Conservation (phyloP, 2,797 vertebrate species). For the Mallotus villosus region DNA sequence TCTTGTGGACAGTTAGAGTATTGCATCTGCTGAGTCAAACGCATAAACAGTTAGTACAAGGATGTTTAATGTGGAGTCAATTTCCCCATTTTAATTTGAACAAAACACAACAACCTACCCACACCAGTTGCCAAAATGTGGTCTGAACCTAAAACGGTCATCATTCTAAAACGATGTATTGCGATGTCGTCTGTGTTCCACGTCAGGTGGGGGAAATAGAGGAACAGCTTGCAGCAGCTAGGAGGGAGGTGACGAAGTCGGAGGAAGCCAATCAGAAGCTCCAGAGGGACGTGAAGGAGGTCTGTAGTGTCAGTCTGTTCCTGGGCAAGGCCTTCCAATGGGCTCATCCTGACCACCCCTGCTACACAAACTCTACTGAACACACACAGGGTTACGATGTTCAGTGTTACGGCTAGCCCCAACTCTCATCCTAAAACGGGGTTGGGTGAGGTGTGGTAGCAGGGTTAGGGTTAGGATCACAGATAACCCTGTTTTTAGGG, state of each 20-base stretch:
- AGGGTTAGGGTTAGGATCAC: too few relatives aligned
- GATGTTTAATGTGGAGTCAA: neutral
- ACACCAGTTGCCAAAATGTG: too few relatives aligned
- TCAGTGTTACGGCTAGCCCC: too few relatives aligned
- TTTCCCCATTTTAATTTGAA: neutral
- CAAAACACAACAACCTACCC: too few relatives aligned
- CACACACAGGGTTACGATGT: too few relatives aligned
- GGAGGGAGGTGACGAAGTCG: slow-evolving; percentile 90
- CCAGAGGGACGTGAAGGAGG: slow-evolving; percentile 94
- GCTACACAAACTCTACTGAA: neutral
- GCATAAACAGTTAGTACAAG: neutral
- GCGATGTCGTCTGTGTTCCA: slow-evolving; percentile 19
- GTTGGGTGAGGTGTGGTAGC: too few relatives aligned
- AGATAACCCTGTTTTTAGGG: too few relatives aligned
- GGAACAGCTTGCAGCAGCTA: slow-evolving; percentile 88
- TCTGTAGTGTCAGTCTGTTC: slow-evolving; percentile 67
- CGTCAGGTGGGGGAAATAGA: slow-evolving; percentile 89
- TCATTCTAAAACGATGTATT: too few relatives aligned
- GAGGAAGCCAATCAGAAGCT: slow-evolving; percentile 92
- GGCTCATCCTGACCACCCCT: neutral
- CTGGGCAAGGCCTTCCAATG: slow-evolving; percentile 40
- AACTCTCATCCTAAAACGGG: too few relatives aligned
- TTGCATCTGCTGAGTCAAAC: slow-evolving; percentile 35
- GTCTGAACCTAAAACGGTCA: too few relatives aligned
- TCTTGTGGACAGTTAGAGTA: slow-evolving; percentile 56